A percentile compares a stretch with the other conserved stretches of the same genome.
These are phyloP conservation scores for Villa cingulata DNA, from an alignment of 2,888 invertebrate species.

Conservation along the genomic window DNA sequence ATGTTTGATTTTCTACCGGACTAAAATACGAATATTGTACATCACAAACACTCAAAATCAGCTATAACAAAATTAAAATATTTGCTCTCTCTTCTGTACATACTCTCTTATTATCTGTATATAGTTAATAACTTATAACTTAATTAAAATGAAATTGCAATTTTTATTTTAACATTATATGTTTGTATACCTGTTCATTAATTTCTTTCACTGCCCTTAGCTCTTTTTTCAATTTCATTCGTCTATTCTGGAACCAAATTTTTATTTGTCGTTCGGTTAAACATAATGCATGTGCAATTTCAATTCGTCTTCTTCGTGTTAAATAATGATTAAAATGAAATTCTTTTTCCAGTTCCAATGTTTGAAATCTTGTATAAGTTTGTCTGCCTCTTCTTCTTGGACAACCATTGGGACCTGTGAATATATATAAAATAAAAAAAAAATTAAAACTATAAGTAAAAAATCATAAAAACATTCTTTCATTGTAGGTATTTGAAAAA, in stretches of 20 bases:
- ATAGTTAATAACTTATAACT: no score
- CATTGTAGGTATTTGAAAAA: no score
- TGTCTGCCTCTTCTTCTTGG: conserved; percentile 88
- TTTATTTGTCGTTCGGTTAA: conserved; percentile 94
- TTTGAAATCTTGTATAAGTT: conserved; percentile 97
- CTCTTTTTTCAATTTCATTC: conserved; percentile 95
- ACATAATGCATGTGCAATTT: conserved; percentile 92
- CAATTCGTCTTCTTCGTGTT: conserved; percentile 89
- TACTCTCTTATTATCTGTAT: no score
- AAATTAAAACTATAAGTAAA: no score
- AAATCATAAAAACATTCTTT: no score
- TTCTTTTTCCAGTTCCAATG: conserved; percentile 94
- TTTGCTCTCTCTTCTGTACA: no score
- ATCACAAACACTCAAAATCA: no score
- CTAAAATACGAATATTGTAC: no score
- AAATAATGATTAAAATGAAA: conserved; percentile 97
- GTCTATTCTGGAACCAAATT: conserved; percentile 93
- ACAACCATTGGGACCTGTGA: conserved; percentile 89
- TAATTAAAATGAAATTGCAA: no score
- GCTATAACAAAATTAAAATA: no score
- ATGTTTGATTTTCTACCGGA: no score
- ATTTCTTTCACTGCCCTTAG: conserved; percentile 87
- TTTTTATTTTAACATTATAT: no score
- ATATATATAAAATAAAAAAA: conserved; percentile 17
- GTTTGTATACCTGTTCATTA: conserved; percentile 71